A percentile compares a stretch with the other conserved stretches of the same genome.
phyloP scores from a whole-genome alignment of 2,113 vertebrate genomes.

The Hemichromis elongatus region DNA sequence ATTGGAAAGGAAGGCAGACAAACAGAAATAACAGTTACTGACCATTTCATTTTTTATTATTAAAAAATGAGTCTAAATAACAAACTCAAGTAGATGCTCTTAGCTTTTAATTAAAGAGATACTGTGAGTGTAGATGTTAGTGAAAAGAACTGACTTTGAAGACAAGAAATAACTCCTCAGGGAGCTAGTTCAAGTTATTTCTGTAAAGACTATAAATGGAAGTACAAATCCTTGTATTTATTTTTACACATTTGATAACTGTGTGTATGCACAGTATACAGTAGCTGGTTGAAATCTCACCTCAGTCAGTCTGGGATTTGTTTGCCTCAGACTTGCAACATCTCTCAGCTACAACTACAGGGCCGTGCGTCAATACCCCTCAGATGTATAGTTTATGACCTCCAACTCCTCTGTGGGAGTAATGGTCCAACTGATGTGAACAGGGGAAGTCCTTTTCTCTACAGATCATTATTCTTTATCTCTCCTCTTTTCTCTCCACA shows the following conservation, averaged over 20 bases:
- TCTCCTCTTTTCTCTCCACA: constrained; percentile 7
- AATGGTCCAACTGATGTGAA: constrained; percentile 45
- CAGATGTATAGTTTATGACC: constrained; percentile 36
- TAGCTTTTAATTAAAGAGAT: constrained; percentile 21
- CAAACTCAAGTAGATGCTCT: neutral
- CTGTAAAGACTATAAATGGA: constrained; percentile 5
- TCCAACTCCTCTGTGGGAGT: constrained; percentile 35
- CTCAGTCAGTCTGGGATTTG: constrained; percentile 16
- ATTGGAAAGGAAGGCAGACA: constrained; percentile 34
- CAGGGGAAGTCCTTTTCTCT: constrained; percentile 19
- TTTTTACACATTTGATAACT: neutral
- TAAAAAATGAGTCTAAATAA: neutral
- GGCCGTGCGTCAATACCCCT: constrained; percentile 28
- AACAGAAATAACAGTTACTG: neutral
- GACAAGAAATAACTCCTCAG: constrained; percentile 6
- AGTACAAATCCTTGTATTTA: neutral
- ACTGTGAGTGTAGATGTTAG: neutral
- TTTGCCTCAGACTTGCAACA: neutral
- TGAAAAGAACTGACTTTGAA: neutral
- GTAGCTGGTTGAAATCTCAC: neutral
- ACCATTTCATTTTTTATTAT: neutral
- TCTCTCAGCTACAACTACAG: constrained; percentile 20
- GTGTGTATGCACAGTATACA: neutral
- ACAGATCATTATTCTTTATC: constrained; percentile 28
- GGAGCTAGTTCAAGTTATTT: neutral